Evolutionary conservation across 2,113 vertebrate species (phyloP).

Genomic region (Sylvia atricapilla): DNA sequence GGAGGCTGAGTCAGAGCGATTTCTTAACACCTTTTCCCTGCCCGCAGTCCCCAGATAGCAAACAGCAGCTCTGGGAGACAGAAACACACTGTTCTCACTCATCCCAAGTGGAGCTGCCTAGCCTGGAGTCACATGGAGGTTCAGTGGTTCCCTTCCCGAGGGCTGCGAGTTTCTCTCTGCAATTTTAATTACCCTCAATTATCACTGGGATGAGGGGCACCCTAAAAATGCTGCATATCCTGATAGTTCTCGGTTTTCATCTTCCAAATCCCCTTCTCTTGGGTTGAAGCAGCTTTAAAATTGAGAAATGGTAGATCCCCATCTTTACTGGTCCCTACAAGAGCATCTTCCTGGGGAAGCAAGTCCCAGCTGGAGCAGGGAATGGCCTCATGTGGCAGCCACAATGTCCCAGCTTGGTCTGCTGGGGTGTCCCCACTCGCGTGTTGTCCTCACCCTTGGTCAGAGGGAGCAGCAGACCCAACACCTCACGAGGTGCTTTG

Average conservation of each 20-base stretch:
- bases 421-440: background rate
- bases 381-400: background rate
- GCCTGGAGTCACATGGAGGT: background rate
- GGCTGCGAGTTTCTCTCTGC: background rate
- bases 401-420: background rate
- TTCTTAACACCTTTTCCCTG: constrained; percentile 37
- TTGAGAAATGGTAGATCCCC: background rate
- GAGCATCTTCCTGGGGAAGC: background rate
- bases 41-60: background rate
- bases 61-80: background rate
- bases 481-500: background rate
- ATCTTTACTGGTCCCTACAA: background rate
- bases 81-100: background rate
- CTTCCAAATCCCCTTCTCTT: background rate
- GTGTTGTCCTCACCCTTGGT: background rate
- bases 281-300: background rate
- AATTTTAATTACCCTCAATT: background rate
- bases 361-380: background rate
- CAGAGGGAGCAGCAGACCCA: background rate
- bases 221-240: background rate
- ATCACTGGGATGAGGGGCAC: background rate
- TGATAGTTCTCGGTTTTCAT: background rate
- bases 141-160: background rate
- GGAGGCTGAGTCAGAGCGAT: constrained; percentile 45
- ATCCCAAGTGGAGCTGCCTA: background rate